Conservation (phyloP, 2,797 vertebrate genomes). For the Pseudomugil tenellus region DNA sequence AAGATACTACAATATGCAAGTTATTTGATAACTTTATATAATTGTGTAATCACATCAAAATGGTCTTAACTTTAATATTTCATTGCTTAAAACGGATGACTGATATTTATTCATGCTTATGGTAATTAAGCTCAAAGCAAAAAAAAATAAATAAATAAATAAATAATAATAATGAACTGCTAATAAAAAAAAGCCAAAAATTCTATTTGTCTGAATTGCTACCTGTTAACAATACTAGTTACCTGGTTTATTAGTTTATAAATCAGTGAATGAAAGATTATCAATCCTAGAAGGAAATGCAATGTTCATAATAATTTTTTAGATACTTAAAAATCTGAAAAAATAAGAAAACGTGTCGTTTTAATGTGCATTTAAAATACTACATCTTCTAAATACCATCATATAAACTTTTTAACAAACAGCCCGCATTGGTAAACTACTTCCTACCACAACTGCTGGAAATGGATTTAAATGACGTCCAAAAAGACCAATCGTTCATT, state of each 20-base stretch:
- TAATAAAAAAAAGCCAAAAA: too few relatives aligned
- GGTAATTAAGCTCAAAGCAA: too few relatives aligned
- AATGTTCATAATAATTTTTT: too few relatives aligned
- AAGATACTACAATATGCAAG: background rate
- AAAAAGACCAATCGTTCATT: constrained; percentile 28
- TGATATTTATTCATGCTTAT: too few relatives aligned
- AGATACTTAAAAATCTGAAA: background rate
- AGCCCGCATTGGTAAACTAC: constrained; percentile 47
- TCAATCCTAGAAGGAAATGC: background rate
- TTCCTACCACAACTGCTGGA: constrained; percentile 38
- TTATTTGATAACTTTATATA: background rate
- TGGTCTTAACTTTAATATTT: background rate
- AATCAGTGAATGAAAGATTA: background rate
- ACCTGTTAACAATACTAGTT: too few relatives aligned
- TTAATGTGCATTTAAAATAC: background rate
- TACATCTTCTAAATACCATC: background rate
- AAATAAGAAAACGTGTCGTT: background rate
- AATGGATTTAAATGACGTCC: constrained; percentile 31
- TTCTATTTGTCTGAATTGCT: too few relatives aligned
- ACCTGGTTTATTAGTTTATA: background rate
- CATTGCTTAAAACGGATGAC: background rate
- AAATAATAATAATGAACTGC: too few relatives aligned
- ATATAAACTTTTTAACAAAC: constrained; percentile 2
- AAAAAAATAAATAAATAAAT: too few relatives aligned
- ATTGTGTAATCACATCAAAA: background rate